These are phyloP conservation scores for Thysanoteuthis rhombus DNA, from an alignment of 2,888 invertebrate genomes.

Conservation along the genomic window DNA sequence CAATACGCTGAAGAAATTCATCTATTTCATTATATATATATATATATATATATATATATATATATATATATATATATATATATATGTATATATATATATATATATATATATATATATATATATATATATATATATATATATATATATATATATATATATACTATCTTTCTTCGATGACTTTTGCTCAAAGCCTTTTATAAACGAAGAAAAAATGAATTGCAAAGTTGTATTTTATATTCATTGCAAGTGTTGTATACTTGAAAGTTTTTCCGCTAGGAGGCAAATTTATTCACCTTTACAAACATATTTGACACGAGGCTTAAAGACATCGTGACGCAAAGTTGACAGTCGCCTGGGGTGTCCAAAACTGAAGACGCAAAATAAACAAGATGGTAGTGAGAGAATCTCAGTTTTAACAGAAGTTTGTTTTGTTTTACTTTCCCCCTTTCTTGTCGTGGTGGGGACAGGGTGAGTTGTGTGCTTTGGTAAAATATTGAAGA, in stretches of 20 bases:
- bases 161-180: neutral
- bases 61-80: neutral
- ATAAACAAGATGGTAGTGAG: neutral
- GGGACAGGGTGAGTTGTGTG: neutral
- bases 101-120: neutral
- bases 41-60: neutral
- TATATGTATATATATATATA: neutral
- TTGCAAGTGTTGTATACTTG: neutral
- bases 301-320: neutral
- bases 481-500: neutral
- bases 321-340: neutral
- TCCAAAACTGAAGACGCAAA: neutral
- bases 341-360: neutral
- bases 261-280: neutral
- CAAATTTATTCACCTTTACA: neutral
- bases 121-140: too few relatives aligned
- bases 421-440: neutral
- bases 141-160: neutral
- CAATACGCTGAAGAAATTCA: too few relatives aligned
- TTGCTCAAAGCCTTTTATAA: neutral
- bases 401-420: neutral
- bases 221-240: neutral
- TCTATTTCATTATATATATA: too few relatives aligned
- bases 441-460: neutral
- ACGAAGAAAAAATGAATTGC: neutral